Percentiles rank a stretch among this genome's conserved stretches.
Evolutionary conservation across 2,797 vertebrate species (phyloP).

Genomic region (Rhincodon typus): DNA sequence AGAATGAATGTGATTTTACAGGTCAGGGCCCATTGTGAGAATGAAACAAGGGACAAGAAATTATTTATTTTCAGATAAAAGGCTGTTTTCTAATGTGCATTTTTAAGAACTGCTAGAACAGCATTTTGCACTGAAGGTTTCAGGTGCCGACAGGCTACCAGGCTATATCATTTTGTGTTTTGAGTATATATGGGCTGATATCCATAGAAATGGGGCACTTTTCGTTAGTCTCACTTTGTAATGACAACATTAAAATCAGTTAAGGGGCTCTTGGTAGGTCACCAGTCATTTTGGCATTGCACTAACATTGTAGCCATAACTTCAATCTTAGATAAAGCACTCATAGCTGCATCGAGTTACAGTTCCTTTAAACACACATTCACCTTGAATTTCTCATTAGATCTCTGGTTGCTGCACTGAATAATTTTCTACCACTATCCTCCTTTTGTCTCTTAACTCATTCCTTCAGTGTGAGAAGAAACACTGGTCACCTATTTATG

Average conservation of each 20-base stretch:
- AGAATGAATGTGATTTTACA: background rate
- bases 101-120: background rate
- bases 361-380: slow-evolving; percentile 32
- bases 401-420: slow-evolving; percentile 18
- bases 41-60: background rate
- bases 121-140: background rate
- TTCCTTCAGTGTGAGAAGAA: background rate
- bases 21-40: background rate
- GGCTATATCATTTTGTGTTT: slow-evolving; percentile 15
- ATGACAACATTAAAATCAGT: slow-evolving; percentile 35
- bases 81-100: background rate
- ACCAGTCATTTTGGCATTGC: slow-evolving; percentile 30
- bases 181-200: background rate
- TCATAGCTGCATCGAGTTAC: slow-evolving; percentile 5
- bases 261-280: slow-evolving; percentile 28
- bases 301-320: slow-evolving; percentile 17
- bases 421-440: slow-evolving; percentile 20
- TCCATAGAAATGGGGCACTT: slow-evolving; percentile 2
- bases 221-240: background rate
- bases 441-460: slow-evolving; percentile 29
- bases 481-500: background rate
- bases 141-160: background rate
- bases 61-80: background rate
- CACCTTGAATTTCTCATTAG: slow-evolving; percentile 36
- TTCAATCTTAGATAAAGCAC: slow-evolving; percentile 35